Base-by-base conservation (phyloP, 2,888 invertebrate species). In the Euspilapteryx auroguttella region DNA sequence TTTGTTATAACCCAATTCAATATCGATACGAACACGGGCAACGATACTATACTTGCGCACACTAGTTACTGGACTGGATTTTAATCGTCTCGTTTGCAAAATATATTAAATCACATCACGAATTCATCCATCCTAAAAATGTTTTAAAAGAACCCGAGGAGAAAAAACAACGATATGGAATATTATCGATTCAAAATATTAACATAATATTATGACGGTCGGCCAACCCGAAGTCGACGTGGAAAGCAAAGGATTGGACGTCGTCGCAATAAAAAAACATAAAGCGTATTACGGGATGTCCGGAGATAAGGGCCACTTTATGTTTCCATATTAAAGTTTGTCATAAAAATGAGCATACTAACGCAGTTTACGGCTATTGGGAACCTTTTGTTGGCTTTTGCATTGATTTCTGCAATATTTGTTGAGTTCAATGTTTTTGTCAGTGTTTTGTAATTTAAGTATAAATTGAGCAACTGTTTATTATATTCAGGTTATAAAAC, bases 211-310 rank as follows among this genome's bases (percentile, higher is more conserved):
- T 34, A 35, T 37, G 2, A 5, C 25, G 20, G 21, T 28, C 34
- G 31, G 31, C 33, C 38, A 38, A 37, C 37, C 41, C 39, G 42
- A 42, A 41, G 12, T 36, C 44, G 42, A 44, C 40, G 42, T 42
- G 41, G 43, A 51, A 49, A 49, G 49, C 42, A 55, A 54, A 45
- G 55, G 50, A 57, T 55, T 59, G 54, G 51, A 44, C 51, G 50
- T 17, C n/a, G n/a, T 48, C 41, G 49, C 53, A 55, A 58, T 61
- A 62, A 62, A 62, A 59, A 55, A 51, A 56, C 53, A 58, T 55
- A 55, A 54, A 55, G 49, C 53, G 50, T 59, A 62, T 62, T 62
- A 59, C 52, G 57, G 59, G 53, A 59, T 48, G 62, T 59, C 57
- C 54, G 49, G 50, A 58, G 58, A 62, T 59, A 63, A 59, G 53